phyloP scores from a whole-genome alignment of 1,140 invertebrate genomes.

The Andricus grossulariae region DNA sequence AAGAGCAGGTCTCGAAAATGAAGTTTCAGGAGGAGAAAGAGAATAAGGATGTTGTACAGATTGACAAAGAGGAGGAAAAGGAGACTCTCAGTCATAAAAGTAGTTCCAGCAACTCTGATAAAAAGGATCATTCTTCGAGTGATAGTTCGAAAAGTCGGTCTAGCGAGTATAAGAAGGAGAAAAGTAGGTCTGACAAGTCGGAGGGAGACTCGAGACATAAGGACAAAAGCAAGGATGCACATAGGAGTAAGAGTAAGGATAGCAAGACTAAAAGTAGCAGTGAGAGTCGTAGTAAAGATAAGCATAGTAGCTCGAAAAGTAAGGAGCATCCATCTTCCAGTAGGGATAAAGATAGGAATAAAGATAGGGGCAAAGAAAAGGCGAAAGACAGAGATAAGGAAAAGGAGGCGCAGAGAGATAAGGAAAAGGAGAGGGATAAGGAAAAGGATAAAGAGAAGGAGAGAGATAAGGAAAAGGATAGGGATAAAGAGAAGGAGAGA shows the following conservation, averaged over 20 bases:
- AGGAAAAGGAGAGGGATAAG: constrained; percentile 10
- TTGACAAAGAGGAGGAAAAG: background rate
- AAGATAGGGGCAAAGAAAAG: constrained; percentile 29
- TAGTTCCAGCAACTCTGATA: background rate
- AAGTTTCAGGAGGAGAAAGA: constrained; percentile 13
- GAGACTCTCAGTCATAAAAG: background rate
- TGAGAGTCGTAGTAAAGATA: constrained; percentile 50
- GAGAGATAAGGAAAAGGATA: background rate
- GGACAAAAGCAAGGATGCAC: constrained; percentile 41
- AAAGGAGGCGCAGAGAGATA: constrained; percentile 22
- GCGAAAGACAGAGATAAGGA: constrained; percentile 14
- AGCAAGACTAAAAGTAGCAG: constrained; percentile 39
- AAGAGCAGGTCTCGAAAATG: constrained; percentile 30
- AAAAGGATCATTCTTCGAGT: constrained; percentile 41
- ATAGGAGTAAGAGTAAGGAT: constrained; percentile 48
- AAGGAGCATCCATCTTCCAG: constrained; percentile 49
- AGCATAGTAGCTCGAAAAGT: constrained; percentile 48
- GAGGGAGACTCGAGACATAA: constrained; percentile 48
- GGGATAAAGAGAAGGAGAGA: too few species aligned
- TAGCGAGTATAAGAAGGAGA: background rate
- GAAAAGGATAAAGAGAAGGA: constrained; percentile 46
- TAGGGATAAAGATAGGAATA: constrained; percentile 55
- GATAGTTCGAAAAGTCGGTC: background rate
- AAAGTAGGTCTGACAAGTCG: constrained; percentile 35
- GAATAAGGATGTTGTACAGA: background rate